A percentile compares a stretch with the other conserved stretches of the same genome.
Conservation (phyloP, 2,113 vertebrate genomes). For the Oophaga pumilio region DNA sequence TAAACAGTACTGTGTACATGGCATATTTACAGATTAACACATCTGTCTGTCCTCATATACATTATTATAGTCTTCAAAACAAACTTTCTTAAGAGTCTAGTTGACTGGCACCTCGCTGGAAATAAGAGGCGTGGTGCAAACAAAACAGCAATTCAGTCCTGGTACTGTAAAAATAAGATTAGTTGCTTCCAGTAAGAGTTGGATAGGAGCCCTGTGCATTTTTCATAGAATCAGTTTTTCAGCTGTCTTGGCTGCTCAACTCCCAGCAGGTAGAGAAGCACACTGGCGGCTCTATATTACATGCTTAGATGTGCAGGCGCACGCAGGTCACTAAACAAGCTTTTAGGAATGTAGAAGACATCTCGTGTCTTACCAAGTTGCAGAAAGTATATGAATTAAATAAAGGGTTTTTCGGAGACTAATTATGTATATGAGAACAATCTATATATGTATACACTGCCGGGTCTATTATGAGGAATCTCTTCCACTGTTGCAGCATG, state of each 20-base stretch:
- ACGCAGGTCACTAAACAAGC: not conserved
- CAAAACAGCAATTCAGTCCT: slow-evolving; percentile 65
- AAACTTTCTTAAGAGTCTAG: slow-evolving; percentile 41
- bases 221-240: slow-evolving; percentile 69
- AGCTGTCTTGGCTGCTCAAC: slow-evolving; percentile 61
- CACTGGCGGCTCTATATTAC: slow-evolving; percentile 24
- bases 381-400: not conserved
- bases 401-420: too few relatives aligned
- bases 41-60: not conserved
- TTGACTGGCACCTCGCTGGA: slow-evolving; percentile 44
- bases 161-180: slow-evolving; percentile 73
- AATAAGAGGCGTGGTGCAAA: slow-evolving; percentile 61
- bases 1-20: too few relatives aligned
- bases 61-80: slow-evolving; percentile 14
- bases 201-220: slow-evolving; percentile 64
- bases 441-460: too few relatives aligned
- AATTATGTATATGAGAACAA: too few relatives aligned
- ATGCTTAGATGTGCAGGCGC: not conserved
- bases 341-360: not conserved
- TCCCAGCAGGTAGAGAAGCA: slow-evolving; percentile 39
- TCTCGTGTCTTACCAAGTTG: not conserved
- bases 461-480: too few relatives aligned
- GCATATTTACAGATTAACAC: too few relatives aligned
- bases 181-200: slow-evolving; percentile 70
- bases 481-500: too few relatives aligned